A percentile compares a stretch with the other conserved stretches of the same genome.
These are phyloP conservation scores for Motacilla tschutschensis DNA, from an alignment of 2,113 vertebrate genomes.

Conservation along the genomic window DNA sequence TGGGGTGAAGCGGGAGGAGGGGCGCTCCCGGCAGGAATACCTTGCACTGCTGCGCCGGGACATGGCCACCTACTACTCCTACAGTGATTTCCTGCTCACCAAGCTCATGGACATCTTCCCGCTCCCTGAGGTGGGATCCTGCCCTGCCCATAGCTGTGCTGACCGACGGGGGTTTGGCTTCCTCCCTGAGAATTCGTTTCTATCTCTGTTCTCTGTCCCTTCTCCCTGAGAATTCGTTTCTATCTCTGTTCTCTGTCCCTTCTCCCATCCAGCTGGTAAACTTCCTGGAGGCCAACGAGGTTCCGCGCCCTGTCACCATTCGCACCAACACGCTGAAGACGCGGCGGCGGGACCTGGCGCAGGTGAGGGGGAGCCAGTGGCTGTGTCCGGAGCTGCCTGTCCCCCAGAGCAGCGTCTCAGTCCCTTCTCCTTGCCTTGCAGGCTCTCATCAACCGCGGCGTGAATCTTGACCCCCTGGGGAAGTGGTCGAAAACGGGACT, in stretches of 20 bases:
- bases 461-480: slow-evolving; percentile 93
- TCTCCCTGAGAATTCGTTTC: not conserved
- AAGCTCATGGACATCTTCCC: slow-evolving; percentile 92
- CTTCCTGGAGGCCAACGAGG: slow-evolving; percentile 94
- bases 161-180: not conserved
- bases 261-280: slow-evolving; percentile 81
- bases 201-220: not conserved
- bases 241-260: not conserved
- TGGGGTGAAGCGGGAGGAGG: slow-evolving; percentile 79
- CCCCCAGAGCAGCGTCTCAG: fast-evolving
- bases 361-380: slow-evolving; percentile 69
- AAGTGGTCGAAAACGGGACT: slow-evolving; percentile 97
- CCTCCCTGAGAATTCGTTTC: not conserved
- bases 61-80: slow-evolving; percentile 93
- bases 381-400: not conserved
- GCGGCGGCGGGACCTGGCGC: slow-evolving; percentile 90
- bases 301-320: slow-evolving; percentile 91
- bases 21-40: slow-evolving; percentile 85
- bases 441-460: slow-evolving; percentile 95
- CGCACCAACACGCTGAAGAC: slow-evolving; percentile 95
- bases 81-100: slow-evolving; percentile 85
- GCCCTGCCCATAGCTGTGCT: not conserved
- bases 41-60: slow-evolving; percentile 81
- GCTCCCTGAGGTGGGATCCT: slow-evolving; percentile 82
- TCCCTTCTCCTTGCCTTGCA: slow-evolving; percentile 33